phyloP scores from a whole-genome alignment of 2,888 invertebrate species.

The Neoascia interrupta region DNA sequence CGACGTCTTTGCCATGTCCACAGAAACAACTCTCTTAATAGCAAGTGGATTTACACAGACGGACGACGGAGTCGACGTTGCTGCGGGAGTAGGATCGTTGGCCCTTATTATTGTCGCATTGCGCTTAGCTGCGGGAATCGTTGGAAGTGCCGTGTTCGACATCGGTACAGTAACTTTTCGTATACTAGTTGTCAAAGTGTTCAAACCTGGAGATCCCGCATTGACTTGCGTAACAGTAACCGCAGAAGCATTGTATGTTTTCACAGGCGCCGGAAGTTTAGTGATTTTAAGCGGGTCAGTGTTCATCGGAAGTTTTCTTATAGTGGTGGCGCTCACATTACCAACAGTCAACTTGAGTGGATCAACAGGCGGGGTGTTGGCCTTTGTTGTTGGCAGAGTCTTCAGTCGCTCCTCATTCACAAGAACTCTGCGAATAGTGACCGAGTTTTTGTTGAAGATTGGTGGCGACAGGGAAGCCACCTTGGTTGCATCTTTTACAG shows the following conservation, averaged over 20 bases:
- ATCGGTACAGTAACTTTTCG: too few relatives aligned
- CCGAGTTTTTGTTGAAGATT: conserved; percentile 54
- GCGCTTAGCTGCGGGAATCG: too few relatives aligned
- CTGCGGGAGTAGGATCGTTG: too few relatives aligned
- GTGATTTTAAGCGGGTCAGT: conserved; percentile 19
- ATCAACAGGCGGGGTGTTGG: too few relatives aligned
- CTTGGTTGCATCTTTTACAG: conserved; percentile 37
- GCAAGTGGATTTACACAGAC: conserved; percentile 10
- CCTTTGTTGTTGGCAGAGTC: background rate
- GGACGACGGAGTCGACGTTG: conserved; percentile 4
- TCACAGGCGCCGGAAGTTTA: background rate
- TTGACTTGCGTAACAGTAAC: conserved; percentile 26
- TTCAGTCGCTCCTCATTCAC: conserved; percentile 45
- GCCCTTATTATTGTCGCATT: too few relatives aligned
- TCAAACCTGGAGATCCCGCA: too few relatives aligned
- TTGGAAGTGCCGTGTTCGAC: too few relatives aligned
- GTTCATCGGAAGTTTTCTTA: conserved; percentile 16
- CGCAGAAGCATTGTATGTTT: conserved; percentile 24
- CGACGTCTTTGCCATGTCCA: conserved; percentile 43
- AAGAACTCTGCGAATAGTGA: conserved; percentile 51
- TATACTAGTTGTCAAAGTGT: too few relatives aligned
- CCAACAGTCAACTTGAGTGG: conserved; percentile 1
- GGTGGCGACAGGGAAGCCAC: conserved; percentile 24
- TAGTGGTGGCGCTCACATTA: conserved; percentile 10
- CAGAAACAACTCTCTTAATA: conserved; percentile 37